phyloP scores from a whole-genome alignment of 1,140 invertebrate genomes.

The Notospermus geniculatus region DNA sequence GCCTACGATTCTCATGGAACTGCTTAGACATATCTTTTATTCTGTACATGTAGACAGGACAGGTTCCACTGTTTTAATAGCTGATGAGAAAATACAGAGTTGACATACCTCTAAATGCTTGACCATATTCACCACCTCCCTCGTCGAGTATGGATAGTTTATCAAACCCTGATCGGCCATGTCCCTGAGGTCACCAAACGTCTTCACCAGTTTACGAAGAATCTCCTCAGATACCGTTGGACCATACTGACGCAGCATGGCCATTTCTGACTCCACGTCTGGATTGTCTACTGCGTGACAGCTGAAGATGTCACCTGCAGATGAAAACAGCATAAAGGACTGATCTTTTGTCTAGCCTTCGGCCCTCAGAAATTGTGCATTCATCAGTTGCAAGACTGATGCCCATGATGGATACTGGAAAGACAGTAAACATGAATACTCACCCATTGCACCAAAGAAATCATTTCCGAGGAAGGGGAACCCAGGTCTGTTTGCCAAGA shows the following conservation, averaged over 20 bases:
- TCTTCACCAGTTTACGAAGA: conserved; percentile 73
- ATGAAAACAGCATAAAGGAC: too few species aligned
- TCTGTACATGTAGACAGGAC: too few species aligned
- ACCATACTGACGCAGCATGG: conserved; percentile 83
- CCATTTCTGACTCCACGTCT: conserved; percentile 79
- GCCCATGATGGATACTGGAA: too few species aligned
- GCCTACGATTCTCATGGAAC: too few species aligned
- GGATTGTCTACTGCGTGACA: conserved; percentile 96
- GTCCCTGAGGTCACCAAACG: conserved; percentile 80
- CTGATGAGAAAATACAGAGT: too few species aligned
- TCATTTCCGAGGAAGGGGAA: conserved; percentile 98
- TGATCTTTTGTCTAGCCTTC: too few species aligned
- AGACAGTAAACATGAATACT: conserved; percentile 14
- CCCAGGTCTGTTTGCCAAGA: conserved; percentile 92
- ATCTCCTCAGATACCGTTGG: conserved; percentile 74
- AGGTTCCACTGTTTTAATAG: too few species aligned
- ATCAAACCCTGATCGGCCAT: conserved; percentile 89
- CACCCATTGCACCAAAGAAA: conserved; percentile 81
- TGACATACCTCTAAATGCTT: conserved; percentile 59
- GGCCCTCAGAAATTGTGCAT: too few species aligned
- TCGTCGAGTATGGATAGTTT: conserved; percentile 92
- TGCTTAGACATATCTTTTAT: too few species aligned
- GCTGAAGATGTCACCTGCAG: conserved; percentile 85
- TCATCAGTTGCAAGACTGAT: too few species aligned
- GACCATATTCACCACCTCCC: conserved; percentile 81